Base-by-base conservation (phyloP, 2,797 vertebrate genomes). In the Malurus splendens region DNA sequence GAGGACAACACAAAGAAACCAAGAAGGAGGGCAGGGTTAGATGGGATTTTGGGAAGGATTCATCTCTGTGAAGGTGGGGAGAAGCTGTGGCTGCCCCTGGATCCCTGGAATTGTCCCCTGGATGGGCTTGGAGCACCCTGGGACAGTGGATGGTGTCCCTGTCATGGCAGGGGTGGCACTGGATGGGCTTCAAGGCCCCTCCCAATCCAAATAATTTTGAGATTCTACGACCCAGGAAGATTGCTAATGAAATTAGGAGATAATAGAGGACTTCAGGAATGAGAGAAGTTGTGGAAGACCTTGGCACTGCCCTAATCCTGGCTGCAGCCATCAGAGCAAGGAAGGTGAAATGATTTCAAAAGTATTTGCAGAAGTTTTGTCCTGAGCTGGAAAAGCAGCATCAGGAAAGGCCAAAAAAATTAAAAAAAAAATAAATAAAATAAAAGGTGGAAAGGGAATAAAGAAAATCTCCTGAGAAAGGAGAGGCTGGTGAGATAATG, bases 261-360 rank as follows among this genome's bases (percentile, higher is more conserved):
- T 2, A 33, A 45, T 0, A 12, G 0, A 36, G 45, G 22, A 32
- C 2, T 62, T 1, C 0, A 27, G 20, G 36, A 22, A 48, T 36
- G 39, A 28, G 27, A 18, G 44, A 67, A 64, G 7, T 5, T 10
- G 3, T 0, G 3, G 33, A 72, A 20, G 22, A 25, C 10, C 22
- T 42, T 14, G n/a, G 71, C 10, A 10, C 22, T 39, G 61, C 33
- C 74, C 18, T 22, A 27, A 36, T 39, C 19, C 62, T 12, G n/a
- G 27, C 12, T 14, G 3, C 50, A 67, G 38, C 33, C 23, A 39
- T 8, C 20, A 10, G 13, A 41, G 62, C 1, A 3, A 42, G 16
- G 39, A 55, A 42, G 45, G 45, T 15, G 0, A 78, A 84, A 55
- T 2, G 0, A 47, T 19, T 42, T 39, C 19, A 17, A 42, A 42